These are phyloP conservation scores for Lates japonicus DNA, from an alignment of 2,797 vertebrate species.

Conservation along the genomic window DNA sequence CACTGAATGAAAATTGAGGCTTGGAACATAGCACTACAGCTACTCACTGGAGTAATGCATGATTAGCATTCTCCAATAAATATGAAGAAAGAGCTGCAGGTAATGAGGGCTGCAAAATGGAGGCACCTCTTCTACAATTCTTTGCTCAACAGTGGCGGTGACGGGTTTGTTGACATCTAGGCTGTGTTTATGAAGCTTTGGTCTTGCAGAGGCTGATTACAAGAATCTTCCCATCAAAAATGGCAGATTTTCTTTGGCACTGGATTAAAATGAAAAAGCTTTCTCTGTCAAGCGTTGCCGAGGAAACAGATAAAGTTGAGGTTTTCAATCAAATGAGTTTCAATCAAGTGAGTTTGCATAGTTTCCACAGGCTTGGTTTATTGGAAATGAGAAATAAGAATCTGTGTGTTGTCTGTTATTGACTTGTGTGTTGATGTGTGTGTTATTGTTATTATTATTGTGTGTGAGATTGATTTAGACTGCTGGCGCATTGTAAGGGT, in stretches of 20 bases:
- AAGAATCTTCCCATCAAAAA: constrained; percentile 44
- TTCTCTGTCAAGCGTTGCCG: constrained; percentile 14
- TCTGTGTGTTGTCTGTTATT: neutral
- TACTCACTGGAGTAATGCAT: constrained; percentile 38
- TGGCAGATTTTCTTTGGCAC: constrained; percentile 21
- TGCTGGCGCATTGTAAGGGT: constrained; percentile 16
- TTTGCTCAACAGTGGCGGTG: neutral
- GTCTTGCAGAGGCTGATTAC: constrained; percentile 38
- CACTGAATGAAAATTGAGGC: constrained; percentile 56
- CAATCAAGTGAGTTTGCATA: constrained; percentile 42
- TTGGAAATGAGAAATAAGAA: constrained; percentile 38
- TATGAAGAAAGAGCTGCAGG: constrained; percentile 37
- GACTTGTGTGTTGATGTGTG: neutral
- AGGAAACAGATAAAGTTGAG: constrained; percentile 23
- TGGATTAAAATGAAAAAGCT: constrained; percentile 27
- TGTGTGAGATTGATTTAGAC: constrained; percentile 31
- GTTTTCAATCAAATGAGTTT: constrained; percentile 51
- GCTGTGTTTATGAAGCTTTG: constrained; percentile 37
- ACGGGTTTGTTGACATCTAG: constrained; percentile 17
- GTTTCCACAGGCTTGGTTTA: constrained; percentile 48
- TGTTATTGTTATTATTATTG: no score
- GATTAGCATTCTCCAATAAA: constrained; percentile 53
- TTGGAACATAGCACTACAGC: constrained; percentile 23
- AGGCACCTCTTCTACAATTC: constrained; percentile 22
- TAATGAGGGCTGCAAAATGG: constrained; percentile 41